Conservation (phyloP, 2,113 vertebrate species). For the Scomber colias region DNA sequence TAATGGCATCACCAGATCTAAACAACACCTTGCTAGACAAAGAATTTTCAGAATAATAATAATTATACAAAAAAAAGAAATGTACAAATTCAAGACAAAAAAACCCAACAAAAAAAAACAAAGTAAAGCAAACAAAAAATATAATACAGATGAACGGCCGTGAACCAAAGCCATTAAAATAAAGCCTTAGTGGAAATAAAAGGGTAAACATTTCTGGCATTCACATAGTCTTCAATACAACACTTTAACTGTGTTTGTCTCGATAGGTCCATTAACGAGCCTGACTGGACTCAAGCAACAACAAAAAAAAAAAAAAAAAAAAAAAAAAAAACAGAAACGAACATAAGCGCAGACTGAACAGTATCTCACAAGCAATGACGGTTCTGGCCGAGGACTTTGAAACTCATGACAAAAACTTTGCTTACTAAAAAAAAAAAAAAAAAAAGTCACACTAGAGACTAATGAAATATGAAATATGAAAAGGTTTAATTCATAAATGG, state of each 20-base stretch:
- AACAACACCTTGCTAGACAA: slow-evolving; percentile 83
- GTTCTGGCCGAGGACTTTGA: not conserved
- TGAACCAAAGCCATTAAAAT: slow-evolving; percentile 41
- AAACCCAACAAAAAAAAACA: slow-evolving; percentile 46
- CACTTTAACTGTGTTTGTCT: slow-evolving; percentile 30
- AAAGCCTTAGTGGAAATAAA: slow-evolving; percentile 44
- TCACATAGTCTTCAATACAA: slow-evolving; percentile 57
- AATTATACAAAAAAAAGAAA: slow-evolving; percentile 77
- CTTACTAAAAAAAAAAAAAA: slow-evolving; percentile 6
- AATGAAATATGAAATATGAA: not conserved
- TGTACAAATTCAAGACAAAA: slow-evolving; percentile 74
- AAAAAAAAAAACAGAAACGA: not conserved
- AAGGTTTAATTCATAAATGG: not conserved
- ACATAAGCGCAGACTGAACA: slow-evolving; percentile 38
- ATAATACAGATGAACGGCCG: slow-evolving; percentile 57
- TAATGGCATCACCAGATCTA: slow-evolving; percentile 83
- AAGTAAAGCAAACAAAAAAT: slow-evolving; percentile 44
- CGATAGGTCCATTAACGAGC: slow-evolving; percentile 57
- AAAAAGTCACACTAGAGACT: slow-evolving; percentile 2
- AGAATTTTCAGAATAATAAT: slow-evolving; percentile 71
- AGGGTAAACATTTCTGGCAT: slow-evolving; percentile 51
- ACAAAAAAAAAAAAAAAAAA: no score
- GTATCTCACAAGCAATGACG: slow-evolving; percentile 24
- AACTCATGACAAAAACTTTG: not conserved
- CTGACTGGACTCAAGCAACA: slow-evolving; percentile 36